Conservation (phyloP, 2,113 vertebrate genomes). For the Aptenodytes patagonicus region DNA sequence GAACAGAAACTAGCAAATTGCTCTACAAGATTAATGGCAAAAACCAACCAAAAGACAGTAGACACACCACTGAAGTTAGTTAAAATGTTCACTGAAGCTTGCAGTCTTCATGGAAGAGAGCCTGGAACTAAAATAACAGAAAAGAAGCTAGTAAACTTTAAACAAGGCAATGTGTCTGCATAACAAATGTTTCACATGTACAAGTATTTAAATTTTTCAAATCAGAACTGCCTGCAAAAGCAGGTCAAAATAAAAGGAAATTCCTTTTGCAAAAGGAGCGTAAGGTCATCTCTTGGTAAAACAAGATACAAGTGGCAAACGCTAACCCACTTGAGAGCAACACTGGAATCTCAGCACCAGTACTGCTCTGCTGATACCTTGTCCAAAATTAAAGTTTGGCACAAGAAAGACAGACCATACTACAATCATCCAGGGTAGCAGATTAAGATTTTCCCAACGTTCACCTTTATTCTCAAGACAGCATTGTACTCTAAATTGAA, state of each 20-base stretch:
- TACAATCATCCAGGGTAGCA: background rate
- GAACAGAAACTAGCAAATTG: constrained; percentile 43
- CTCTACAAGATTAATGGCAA: constrained; percentile 47
- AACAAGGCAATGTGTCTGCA: background rate
- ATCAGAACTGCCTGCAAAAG: constrained; percentile 11
- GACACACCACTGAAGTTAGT: constrained; percentile 59
- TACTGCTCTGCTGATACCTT: background rate
- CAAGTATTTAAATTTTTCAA: background rate
- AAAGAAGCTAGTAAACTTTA: constrained; percentile 58
- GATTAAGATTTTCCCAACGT: background rate
- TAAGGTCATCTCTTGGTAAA: background rate
- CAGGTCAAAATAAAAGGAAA: background rate
- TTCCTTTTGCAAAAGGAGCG: background rate
- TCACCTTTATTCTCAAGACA: background rate
- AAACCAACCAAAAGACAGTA: constrained; percentile 60
- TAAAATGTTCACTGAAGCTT: constrained; percentile 68
- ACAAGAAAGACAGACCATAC: background rate
- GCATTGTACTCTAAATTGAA: background rate
- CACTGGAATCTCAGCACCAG: constrained; percentile 19
- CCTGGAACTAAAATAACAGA: constrained; percentile 74
- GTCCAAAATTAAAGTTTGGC: background rate
- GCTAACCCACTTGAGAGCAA: background rate
- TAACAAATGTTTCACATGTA: background rate
- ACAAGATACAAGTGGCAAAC: background rate
- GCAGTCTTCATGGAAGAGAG: constrained; percentile 63